Evolutionary conservation across 2,888 invertebrate species (phyloP).

Genomic region (Lithophane ornitopus): DNA sequence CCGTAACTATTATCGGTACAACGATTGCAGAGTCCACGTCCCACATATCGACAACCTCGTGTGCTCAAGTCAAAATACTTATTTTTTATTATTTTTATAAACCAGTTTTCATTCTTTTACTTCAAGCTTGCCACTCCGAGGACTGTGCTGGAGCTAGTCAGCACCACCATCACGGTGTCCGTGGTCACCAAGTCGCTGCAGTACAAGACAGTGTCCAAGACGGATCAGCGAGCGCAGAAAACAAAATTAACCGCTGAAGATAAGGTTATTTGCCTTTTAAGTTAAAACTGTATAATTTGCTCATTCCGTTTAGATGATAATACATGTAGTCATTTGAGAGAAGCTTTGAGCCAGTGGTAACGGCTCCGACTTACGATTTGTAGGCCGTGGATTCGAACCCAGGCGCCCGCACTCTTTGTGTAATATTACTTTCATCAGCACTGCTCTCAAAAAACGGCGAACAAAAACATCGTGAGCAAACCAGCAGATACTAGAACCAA

Average conservation of each 20-base stretch:
- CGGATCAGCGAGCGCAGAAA: neutral
- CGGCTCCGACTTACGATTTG: neutral
- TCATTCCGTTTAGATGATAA: neutral
- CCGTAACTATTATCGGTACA: neutral
- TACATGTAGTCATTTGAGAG: neutral
- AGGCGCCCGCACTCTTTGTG: neutral
- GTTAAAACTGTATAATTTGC: neutral
- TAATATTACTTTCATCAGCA: neutral
- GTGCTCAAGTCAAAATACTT: too few relatives aligned
- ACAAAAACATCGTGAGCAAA: neutral
- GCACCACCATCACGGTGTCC: conserved; percentile 15
- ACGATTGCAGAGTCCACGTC: neutral
- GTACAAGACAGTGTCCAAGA: neutral
- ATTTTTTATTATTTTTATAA: neutral
- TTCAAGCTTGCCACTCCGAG: neutral
- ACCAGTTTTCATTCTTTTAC: neutral
- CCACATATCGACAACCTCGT: neutral
- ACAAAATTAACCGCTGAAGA: neutral
- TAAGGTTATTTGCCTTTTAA: neutral
- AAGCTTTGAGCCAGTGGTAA: neutral
- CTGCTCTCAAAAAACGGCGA: neutral
- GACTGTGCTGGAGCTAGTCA: conserved; percentile 20
- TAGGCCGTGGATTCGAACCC: neutral
- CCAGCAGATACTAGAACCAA: neutral
- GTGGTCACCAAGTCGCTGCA: conserved; percentile 5